Conservation (phyloP, 1,140 invertebrate species). For the Drosophila pectinifera region DNA sequence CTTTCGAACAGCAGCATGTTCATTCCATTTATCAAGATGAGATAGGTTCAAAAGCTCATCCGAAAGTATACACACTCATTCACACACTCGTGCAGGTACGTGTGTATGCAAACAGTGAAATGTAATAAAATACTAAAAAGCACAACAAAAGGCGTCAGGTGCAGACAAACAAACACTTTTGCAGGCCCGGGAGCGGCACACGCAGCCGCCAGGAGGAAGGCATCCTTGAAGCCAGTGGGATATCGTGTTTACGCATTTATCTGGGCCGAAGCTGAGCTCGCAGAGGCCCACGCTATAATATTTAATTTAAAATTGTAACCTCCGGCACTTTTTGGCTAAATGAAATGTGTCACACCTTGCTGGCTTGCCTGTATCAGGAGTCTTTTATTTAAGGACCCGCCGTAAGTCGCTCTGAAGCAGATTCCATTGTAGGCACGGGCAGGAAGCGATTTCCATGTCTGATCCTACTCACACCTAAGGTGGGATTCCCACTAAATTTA, state of each 20-base stretch:
- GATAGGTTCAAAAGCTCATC: conserved; percentile 25
- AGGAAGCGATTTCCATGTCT: conserved; percentile 27
- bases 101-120: conserved; percentile 18
- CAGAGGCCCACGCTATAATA: conserved; percentile 50
- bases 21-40: conserved; percentile 39
- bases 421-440: conserved; percentile 11
- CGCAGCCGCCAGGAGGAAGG: neutral
- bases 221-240: conserved; percentile 28
- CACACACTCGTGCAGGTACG: neutral
- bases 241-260: conserved; percentile 59
- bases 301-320: conserved; percentile 71
- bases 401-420: conserved; percentile 27
- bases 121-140: conserved; percentile 30
- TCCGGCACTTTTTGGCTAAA: conserved; percentile 51
- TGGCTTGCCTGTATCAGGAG: conserved; percentile 9
- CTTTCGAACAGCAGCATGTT: neutral
- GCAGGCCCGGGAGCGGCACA: conserved; percentile 5
- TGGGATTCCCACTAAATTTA: conserved; percentile 10
- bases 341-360: conserved; percentile 47
- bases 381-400: conserved; percentile 15
- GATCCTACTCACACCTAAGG: conserved; percentile 6
- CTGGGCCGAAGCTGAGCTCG: conserved; percentile 39
- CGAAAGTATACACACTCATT: conserved; percentile 11
- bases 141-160: conserved; percentile 43
- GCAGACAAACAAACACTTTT: conserved; percentile 28